Evolutionary conservation across 30 jellyfish, hydroid and myxozoan genomes (phyloP), one percentile per base, ranked within the genome.

Genomic region (Rhopilema esculentum): DNA sequence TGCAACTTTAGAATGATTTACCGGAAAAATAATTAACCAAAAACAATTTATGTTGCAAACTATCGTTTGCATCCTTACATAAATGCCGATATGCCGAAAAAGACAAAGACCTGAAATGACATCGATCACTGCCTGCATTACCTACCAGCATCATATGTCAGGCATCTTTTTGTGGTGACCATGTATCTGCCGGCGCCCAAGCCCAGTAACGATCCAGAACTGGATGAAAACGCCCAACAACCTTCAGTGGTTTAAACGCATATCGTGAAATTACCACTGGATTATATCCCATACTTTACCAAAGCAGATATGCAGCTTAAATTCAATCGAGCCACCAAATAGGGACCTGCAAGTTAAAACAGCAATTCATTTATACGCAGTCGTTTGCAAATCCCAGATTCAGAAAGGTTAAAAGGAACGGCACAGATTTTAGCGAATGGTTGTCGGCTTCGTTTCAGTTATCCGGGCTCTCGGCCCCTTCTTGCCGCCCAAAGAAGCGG

Each of bases 131-230:
- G 79, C 88, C 31, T 62, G 69, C 16, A 63, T 16, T 1, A 23
- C 65, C 32, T 65, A 24, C 68, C 31, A 23, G 28, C 27, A 6
- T 1, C 32, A 21, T 49, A 78, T 50, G 22, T n/a, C n/a, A n/a
- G 23, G 21, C 24, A 57, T 62, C 32, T 66, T 23, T 19, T 6
- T 61, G 88, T 1, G 40, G 27, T n/a, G 79, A 16, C 88, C 88
- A 78, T 1, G 33, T 29, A 68, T 29, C n/a, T 30, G 27, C 8
- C n/a, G n/a, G 69, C 48, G 18, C 52, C 76, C 12, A 78, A 30
- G 79, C 51, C 27, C 4, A 68, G 31, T 1, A 57, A 61, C 29
- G 50, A 17, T n/a, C 88, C 88, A 78, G 22, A 78, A 78, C 23
- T 24, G 30, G 27, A 63, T 40, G 30, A 20, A 23, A 62, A 1